A percentile compares a stretch with the other conserved stretches of the same genome.
These are phyloP conservation scores for Lontra canadensis DNA, from an alignment of 2,113 vertebrate species.

Conservation along the genomic window DNA sequence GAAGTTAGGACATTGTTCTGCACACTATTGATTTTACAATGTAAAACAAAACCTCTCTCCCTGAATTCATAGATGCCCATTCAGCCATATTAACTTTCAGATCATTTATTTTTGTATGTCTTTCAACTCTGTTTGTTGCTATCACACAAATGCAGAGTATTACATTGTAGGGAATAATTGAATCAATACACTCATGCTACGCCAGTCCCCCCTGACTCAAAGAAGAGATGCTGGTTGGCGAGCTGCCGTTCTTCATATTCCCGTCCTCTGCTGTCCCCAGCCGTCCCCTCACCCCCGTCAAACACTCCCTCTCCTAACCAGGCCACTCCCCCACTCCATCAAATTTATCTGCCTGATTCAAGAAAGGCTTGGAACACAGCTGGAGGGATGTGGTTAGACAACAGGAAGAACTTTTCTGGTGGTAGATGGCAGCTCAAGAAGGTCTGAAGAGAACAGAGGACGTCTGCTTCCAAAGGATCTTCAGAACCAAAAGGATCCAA, in stretches of 20 bases:
- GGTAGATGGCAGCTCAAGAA: not conserved
- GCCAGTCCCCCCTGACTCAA: constrained; percentile 74
- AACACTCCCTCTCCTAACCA: not conserved
- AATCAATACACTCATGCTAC: constrained; percentile 83
- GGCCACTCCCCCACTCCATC: not conserved
- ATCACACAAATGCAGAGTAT: constrained; percentile 86
- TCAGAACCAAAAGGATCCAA: not conserved
- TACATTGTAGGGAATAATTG: constrained; percentile 86
- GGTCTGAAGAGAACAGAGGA: not conserved
- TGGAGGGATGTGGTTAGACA: not conserved
- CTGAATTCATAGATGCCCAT: constrained; percentile 85
- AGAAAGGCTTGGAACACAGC: not conserved
- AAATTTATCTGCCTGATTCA: not conserved
- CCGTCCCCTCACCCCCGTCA: not conserved
- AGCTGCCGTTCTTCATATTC: not conserved
- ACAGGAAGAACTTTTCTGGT: not conserved
- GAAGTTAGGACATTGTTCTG: constrained; percentile 86
- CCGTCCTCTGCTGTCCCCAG: not conserved
- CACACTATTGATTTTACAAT: constrained; percentile 84
- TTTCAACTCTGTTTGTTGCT: constrained; percentile 90
- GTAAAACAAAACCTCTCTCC: constrained; percentile 84
- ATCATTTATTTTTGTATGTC: constrained; percentile 89
- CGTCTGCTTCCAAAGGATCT: not conserved
- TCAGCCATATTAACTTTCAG: constrained; percentile 89
- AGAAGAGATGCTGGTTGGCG: constrained; percentile 58